Evolutionary conservation across 2,113 vertebrate genomes (phyloP).

Genomic region (human (Homo sapiens)): DNA sequence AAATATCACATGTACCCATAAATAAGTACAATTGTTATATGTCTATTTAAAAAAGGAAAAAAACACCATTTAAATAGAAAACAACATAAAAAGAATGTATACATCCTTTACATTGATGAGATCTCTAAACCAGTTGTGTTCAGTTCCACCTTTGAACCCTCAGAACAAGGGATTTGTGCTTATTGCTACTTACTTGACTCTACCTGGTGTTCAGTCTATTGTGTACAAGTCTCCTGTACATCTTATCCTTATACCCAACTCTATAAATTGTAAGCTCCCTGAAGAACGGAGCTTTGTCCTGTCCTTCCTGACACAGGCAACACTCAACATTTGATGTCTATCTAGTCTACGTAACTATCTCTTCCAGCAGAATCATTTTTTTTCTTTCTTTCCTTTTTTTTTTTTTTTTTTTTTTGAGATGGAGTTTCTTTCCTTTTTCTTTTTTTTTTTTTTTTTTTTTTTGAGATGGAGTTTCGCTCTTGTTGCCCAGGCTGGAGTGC

Average conservation of each 20-base stretch:
- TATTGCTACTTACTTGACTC: no score
- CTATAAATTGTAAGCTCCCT: not conserved
- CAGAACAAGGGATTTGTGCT: rapidly evolving
- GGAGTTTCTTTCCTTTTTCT: no score
- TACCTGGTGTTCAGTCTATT: rapidly evolving
- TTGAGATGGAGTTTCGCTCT: no score
- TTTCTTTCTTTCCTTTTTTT: no score
- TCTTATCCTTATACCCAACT: rapidly evolving
- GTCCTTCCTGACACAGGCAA: not conserved
- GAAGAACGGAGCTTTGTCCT: not conserved
- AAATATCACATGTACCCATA: not conserved
- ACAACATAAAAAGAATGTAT: not conserved
- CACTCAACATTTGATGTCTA: no score
- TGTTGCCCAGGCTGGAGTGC: no score
- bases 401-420: no score
- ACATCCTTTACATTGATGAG: not conserved
- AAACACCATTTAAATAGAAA: not conserved
- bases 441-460: no score
- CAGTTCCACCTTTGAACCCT: not conserved
- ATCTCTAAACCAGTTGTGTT: no score
- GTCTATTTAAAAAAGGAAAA: not conserved
- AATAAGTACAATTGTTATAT: not conserved
- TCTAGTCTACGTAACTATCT: not conserved
- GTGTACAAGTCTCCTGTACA: not conserved
- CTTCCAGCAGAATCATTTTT: not conserved